A percentile compares a stretch with the other conserved stretches of the same genome.
phyloP scores from a whole-genome alignment of 2,113 vertebrate genomes.

The Melanostigma gelatinosum region DNA sequence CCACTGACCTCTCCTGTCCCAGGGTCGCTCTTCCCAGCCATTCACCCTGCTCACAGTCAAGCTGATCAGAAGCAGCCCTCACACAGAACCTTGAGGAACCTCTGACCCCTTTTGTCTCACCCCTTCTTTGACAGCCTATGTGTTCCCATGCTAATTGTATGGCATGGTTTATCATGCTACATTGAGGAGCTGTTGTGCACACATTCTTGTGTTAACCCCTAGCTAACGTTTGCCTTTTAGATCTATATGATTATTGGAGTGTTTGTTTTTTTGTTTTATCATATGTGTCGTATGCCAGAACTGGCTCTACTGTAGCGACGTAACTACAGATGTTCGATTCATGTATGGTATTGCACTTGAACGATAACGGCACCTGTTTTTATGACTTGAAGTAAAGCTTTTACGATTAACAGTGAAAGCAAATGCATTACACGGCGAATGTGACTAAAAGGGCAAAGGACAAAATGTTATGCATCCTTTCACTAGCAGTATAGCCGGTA shows the following conservation, averaged over 20 bases:
- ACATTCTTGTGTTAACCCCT: slow-evolving; percentile 70
- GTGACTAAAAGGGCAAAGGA: slow-evolving; percentile 32
- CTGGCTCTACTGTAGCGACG: slow-evolving; percentile 9
- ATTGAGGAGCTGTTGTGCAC: slow-evolving; percentile 71
- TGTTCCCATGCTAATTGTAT: slow-evolving; percentile 81
- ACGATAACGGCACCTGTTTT: slow-evolving; percentile 45
- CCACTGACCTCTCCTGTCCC: slow-evolving; percentile 79
- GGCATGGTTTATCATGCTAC: slow-evolving; percentile 76
- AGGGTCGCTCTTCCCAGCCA: slow-evolving; percentile 70
- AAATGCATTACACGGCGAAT: slow-evolving; percentile 26
- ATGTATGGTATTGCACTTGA: neutral
- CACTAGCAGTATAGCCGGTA: slow-evolving; percentile 38
- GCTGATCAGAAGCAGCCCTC: slow-evolving; percentile 77
- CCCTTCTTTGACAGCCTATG: slow-evolving; percentile 74
- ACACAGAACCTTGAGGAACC: slow-evolving; percentile 77
- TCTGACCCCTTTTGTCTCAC: slow-evolving; percentile 77
- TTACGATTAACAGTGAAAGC: slow-evolving; percentile 41
- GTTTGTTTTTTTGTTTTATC: slow-evolving; percentile 30
- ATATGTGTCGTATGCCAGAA: slow-evolving; percentile 6
- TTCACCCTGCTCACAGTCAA: slow-evolving; percentile 78
- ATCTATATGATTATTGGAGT: slow-evolving; percentile 31
- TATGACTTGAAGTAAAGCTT: slow-evolving; percentile 34
- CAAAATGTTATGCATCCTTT: slow-evolving; percentile 52
- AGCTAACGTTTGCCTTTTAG: slow-evolving; percentile 66
- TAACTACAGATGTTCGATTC: neutral